These are phyloP conservation scores for Pogonomyrmex barbatus DNA, from an alignment of 1,140 invertebrate species.

Conservation along the genomic window DNA sequence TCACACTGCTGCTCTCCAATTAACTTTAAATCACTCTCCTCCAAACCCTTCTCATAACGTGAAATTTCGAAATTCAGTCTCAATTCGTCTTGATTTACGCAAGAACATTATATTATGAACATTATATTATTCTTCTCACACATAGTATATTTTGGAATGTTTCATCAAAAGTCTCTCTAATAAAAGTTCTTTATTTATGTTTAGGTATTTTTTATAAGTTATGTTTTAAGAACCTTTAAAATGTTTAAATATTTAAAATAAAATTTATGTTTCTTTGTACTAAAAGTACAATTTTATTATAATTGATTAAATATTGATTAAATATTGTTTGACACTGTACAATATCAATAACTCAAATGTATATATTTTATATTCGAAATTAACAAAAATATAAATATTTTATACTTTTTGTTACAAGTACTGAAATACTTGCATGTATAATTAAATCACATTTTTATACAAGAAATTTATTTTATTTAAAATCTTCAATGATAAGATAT, in stretches of 20 bases:
- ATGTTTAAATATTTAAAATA: background rate
- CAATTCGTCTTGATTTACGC: conserved; percentile 54
- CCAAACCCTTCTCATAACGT: conserved; percentile 65
- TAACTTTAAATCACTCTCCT: conserved; percentile 75
- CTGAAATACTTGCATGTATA: background rate
- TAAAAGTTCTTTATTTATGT: background rate
- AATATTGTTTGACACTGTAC: background rate
- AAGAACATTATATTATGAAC: conserved; percentile 37
- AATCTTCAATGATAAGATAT: no score
- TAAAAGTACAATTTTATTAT: background rate
- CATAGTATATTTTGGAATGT: conserved; percentile 7
- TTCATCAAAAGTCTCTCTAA: conserved; percentile 1
- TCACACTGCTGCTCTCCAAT: conserved; percentile 71
- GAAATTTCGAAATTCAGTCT: conserved; percentile 73
- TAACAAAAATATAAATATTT: background rate
- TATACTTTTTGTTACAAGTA: background rate
- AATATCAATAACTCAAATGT: background rate
- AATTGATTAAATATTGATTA: background rate
- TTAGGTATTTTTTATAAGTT: background rate
- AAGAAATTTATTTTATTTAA: no score
- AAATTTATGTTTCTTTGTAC: background rate
- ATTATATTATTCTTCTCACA: background rate
- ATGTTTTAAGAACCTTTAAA: background rate
- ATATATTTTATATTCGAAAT: background rate
- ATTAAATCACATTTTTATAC: background rate